Evolutionary conservation across 2,797 vertebrate genomes (phyloP).

Genomic region (Sebastiscus tertius): DNA sequence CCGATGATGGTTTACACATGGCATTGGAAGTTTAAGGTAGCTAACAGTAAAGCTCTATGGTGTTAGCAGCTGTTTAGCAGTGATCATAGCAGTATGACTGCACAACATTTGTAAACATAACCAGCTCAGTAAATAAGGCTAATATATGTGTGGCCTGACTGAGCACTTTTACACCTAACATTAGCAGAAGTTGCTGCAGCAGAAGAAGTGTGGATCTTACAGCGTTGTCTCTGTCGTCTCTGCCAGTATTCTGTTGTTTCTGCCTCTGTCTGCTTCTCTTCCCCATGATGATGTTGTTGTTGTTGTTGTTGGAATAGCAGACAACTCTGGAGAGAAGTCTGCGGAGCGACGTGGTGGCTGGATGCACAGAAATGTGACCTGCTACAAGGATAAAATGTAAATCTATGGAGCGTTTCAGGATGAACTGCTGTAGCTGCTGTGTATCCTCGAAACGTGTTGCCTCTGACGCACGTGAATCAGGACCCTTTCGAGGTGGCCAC

Average conservation of each 20-base stretch:
- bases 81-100: neutral
- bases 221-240: conserved; percentile 82
- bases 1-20: neutral
- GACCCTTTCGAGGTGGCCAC: conserved; percentile 64
- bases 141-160: neutral
- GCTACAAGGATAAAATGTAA: neutral
- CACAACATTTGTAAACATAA: neutral
- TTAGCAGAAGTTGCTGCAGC: conserved; percentile 20
- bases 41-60: neutral
- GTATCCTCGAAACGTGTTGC: conserved; percentile 54
- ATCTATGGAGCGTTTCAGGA: neutral
- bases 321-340: conserved; percentile 60
- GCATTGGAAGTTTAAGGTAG: neutral
- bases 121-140: neutral
- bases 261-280: conserved; percentile 83
- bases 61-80: neutral
- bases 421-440: neutral
- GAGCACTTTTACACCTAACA: neutral
- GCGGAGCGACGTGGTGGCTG: conserved; percentile 20
- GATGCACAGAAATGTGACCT: accelerated
- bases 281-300: conserved; percentile 70
- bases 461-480: conserved; percentile 73
- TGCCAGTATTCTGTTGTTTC: conserved; percentile 69
- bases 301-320: conserved; percentile 37
- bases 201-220: conserved; percentile 65